Conservation (phyloP, 2,113 vertebrate species). For the Theristicus caerulescens region DNA sequence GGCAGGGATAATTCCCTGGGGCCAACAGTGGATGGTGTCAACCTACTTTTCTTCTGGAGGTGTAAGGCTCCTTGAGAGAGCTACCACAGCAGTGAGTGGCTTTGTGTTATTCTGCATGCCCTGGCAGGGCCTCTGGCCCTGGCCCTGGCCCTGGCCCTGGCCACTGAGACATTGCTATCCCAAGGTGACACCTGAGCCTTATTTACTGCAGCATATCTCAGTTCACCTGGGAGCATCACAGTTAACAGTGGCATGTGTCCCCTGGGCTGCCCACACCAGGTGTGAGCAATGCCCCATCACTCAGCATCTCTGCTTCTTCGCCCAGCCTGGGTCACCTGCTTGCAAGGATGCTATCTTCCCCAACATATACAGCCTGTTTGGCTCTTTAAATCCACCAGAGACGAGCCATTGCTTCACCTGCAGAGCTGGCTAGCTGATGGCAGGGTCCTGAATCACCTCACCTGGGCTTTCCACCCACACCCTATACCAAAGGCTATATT, state of each 20-base stretch:
- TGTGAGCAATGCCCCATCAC: neutral
- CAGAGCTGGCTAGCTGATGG: neutral
- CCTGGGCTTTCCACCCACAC: neutral
- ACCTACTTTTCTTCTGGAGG: neutral
- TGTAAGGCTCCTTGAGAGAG: neutral
- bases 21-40: neutral
- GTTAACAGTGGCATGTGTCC: accelerated
- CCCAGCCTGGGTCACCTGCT: neutral
- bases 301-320: neutral
- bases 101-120: neutral
- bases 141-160: too few species aligned
- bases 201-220: accelerated
- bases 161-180: accelerated
- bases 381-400: neutral
- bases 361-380: accelerated
- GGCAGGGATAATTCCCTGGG: neutral
- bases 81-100: neutral
- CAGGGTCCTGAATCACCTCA: neutral
- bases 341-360: accelerated
- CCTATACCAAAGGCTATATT: neutral
- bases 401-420: neutral
- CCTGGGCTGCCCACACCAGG: neutral
- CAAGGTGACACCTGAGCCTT: neutral
- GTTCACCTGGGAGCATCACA: neutral
- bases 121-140: neutral